A percentile compares a stretch with the other conserved stretches of the same genome.
Conservation (phyloP, 2,888 invertebrate genomes). For the Resseliella maxima region DNA sequence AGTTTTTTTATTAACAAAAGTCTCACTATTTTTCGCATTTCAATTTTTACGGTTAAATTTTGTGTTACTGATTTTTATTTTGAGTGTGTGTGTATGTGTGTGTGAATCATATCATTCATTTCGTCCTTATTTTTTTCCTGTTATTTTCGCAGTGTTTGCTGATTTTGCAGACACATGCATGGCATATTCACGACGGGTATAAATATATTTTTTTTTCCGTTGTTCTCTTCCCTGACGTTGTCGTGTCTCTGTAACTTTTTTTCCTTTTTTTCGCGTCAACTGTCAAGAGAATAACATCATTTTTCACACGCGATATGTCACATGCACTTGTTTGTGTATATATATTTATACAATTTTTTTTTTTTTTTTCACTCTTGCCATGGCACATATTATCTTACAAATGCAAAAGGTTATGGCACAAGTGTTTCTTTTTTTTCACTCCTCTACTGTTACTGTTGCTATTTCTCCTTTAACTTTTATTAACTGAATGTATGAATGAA, state of each 20-base stretch:
- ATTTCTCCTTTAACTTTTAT: neutral
- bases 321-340: slow-evolving; percentile 57
- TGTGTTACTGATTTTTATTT: slow-evolving; percentile 40
- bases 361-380: neutral
- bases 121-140: neutral
- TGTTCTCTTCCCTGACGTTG: neutral
- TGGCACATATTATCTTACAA: slow-evolving; percentile 46
- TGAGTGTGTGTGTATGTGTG: too few species aligned
- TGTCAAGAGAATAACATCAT: slow-evolving; percentile 56
- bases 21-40: slow-evolving; percentile 9
- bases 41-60: slow-evolving; percentile 44
- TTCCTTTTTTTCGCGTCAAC: slow-evolving; percentile 53
- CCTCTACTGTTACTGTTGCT: neutral
- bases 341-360: neutral
- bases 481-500: slow-evolving; percentile 39
- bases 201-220: neutral
- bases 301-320: slow-evolving; percentile 58
- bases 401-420: slow-evolving; percentile 49
- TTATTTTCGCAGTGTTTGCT: neutral
- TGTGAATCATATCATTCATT: neutral
- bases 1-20: neutral
- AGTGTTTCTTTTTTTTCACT: slow-evolving; percentile 27
- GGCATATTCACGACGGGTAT: neutral
- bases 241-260: slow-evolving; percentile 47
- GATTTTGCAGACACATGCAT: slow-evolving; percentile 43